Evolutionary conservation across 2,113 vertebrate genomes (phyloP), one percentile per base, ranked within the genome.

Genomic region (Pelmatolapia mariae): DNA sequence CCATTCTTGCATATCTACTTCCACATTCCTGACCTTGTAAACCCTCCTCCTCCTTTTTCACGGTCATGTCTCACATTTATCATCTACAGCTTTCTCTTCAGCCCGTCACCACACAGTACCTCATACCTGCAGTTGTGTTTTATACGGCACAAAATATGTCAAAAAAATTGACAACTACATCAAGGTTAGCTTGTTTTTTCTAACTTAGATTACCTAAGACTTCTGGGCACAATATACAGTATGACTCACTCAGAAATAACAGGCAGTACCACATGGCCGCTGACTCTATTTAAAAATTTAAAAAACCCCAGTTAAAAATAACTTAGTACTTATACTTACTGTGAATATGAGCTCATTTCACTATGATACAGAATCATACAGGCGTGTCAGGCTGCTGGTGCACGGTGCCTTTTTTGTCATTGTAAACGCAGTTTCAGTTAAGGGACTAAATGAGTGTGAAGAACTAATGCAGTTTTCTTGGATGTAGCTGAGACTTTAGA

Each of bases 11-110:
- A 6, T 79, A 43, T 93, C 87, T 89, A 31, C 68, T 85, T 85
- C 82, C 91, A 91, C 92, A 91, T 94, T 94, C 93, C 92, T 89
- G 61, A 79, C 29, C 0, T 1, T 83, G 29, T 26, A 73, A 86
- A 82, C 82, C 56, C 80, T 81, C 85, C 89, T 11, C 59, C 61
- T 29, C 56, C 80, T 81, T 11, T 76, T 43, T 45, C 40, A 43
- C 38, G 53, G 40, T 43, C 18, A 45, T 45, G 45, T 13, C 54
- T 73, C 50, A 57, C 33, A 22, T 68, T 38, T 76, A 78, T 47
- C 43, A 24, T 22, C 40, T 7, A 50, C 68, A 52, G 80, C 22
- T 84, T 76, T 12, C 18, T 86, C 43, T 79, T 13, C 40, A 47
- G 71, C 24, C 79, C 26, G 3, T 36, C 22, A 78, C 38, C 33